Conservation (phyloP, 1,140 invertebrate genomes). For the Bombus pascuorum region DNA sequence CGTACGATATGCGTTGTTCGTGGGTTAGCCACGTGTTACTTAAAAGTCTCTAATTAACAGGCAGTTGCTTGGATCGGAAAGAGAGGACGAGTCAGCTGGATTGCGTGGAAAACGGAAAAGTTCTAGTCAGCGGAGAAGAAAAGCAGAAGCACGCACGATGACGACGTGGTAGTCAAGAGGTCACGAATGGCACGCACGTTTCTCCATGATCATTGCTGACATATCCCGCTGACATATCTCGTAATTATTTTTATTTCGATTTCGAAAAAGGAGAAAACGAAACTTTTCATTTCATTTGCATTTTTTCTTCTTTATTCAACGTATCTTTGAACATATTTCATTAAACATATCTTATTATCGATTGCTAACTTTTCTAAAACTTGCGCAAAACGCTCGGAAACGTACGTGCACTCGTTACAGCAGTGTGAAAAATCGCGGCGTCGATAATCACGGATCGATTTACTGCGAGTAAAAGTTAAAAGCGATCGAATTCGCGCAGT, state of each 20-base stretch:
- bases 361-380: too few relatives aligned
- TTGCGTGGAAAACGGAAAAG: neutral
- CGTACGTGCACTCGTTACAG: neutral
- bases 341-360: too few relatives aligned
- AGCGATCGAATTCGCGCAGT: conserved; percentile 10
- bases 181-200: conserved; percentile 15
- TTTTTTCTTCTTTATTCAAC: neutral
- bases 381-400: neutral
- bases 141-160: neutral
- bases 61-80: neutral
- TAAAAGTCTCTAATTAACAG: conserved; percentile 13
- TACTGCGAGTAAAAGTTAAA: conserved; percentile 7
- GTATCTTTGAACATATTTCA: too few relatives aligned
- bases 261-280: neutral
- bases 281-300: neutral
- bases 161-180: neutral
- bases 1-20: neutral
- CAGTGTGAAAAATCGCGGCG: neutral
- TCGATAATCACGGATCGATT: neutral
- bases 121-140: neutral
- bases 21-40: conserved; percentile 10
- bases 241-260: neutral
- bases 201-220: neutral
- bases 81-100: neutral
- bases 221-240: too few relatives aligned